Percentiles rank a stretch among this genome's conserved stretches.
Conservation (phyloP, 2,113 vertebrate genomes). For the Coptodon rendalli region DNA sequence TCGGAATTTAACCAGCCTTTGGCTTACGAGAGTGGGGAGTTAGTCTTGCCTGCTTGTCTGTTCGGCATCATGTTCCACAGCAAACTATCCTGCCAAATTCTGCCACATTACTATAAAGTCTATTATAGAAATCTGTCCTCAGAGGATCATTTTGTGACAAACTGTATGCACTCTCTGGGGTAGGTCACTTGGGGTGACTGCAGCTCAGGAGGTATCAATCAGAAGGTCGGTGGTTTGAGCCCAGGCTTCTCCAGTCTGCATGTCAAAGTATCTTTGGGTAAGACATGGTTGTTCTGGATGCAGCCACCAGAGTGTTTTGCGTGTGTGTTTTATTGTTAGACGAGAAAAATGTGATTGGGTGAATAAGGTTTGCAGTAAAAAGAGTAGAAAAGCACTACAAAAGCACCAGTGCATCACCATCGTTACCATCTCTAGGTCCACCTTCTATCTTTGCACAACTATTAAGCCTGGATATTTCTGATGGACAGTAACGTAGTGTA, state of each 20-base stretch:
- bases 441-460: background rate
- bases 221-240: rapidly evolving
- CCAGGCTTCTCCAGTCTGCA: background rate
- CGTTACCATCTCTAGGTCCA: background rate
- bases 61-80: background rate
- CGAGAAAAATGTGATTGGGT: background rate
- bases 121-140: background rate
- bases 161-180: background rate
- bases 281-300: background rate
- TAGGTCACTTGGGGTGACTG: background rate
- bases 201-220: background rate
- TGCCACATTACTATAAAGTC: background rate
- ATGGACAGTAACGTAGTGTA: rapidly evolving
- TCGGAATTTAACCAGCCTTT: background rate
- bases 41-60: background rate
- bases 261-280: background rate
- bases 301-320: background rate
- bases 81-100: background rate
- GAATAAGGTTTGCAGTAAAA: background rate
- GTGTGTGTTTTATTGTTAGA: background rate
- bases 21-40: background rate
- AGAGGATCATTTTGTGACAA: background rate
- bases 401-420: background rate
- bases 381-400: background rate
- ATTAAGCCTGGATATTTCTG: background rate